Evolutionary conservation across 2,113 vertebrate genomes (phyloP).

Genomic region (Chaenocephalus aceratus): DNA sequence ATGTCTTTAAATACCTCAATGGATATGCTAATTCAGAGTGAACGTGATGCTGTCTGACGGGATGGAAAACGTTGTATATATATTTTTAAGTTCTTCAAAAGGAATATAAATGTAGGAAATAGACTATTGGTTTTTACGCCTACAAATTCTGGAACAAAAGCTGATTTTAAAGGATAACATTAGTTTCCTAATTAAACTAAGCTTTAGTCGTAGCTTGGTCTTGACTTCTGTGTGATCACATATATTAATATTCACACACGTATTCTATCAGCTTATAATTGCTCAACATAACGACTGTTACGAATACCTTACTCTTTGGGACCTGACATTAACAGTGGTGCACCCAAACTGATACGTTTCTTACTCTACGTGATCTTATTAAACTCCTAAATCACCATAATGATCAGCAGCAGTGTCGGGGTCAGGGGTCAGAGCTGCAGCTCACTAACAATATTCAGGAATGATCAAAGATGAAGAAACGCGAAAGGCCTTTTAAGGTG

Average conservation of each 20-base stretch:
- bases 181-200: too few species aligned
- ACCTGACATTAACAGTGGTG: too few species aligned
- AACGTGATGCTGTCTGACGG: neutral
- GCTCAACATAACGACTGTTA: too few species aligned
- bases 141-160: too few species aligned
- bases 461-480: conserved; percentile 2
- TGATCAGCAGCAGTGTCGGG: conserved; percentile 22
- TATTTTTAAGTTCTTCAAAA: too few species aligned
- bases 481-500: conserved; percentile 27
- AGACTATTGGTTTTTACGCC: too few species aligned
- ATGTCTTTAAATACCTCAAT: neutral
- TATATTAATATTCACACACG: neutral
- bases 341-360: too few species aligned
- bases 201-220: neutral
- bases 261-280: neutral
- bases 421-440: conserved; percentile 9
- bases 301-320: too few species aligned
- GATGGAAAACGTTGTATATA: neutral
- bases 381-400: conserved; percentile 14
- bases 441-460: conserved; percentile 12
- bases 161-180: too few species aligned
- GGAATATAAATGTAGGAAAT: too few species aligned
- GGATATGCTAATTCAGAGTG: neutral
- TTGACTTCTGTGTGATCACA: neutral
- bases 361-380: neutral